Evolutionary conservation across 2,797 vertebrate genomes (phyloP).

Genomic region (Myotis vivesi): DNA sequence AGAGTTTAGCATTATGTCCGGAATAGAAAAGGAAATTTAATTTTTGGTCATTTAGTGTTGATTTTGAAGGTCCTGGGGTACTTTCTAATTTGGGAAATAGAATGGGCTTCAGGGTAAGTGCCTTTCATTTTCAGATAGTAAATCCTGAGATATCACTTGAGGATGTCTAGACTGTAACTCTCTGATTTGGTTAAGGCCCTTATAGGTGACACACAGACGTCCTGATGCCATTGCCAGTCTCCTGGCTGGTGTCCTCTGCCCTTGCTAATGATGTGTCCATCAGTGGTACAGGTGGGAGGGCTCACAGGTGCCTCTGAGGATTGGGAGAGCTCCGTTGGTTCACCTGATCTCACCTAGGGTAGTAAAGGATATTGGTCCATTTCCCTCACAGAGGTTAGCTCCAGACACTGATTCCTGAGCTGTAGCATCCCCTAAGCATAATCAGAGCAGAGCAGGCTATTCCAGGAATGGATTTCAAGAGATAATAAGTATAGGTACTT

Average conservation of each 20-base stretch:
- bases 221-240: not conserved
- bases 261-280: not conserved
- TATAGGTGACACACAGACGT: not conserved
- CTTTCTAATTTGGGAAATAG: not conserved
- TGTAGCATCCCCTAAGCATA: not conserved
- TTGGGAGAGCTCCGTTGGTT: not conserved
- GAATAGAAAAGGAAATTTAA: not conserved
- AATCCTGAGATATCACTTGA: not conserved
- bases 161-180: not conserved
- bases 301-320: not conserved
- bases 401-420: not conserved
- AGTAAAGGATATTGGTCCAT: not conserved
- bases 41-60: conserved; percentile 19
- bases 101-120: not conserved
- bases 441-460: not conserved
- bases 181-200: not conserved
- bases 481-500: not conserved
- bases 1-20: not conserved
- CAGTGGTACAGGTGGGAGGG: not conserved
- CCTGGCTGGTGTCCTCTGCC: not conserved
- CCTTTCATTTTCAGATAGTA: not conserved
- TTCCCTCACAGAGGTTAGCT: not conserved
- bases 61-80: conserved; percentile 15
- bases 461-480: conserved; percentile 11
- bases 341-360: not conserved